phyloP scores from a whole-genome alignment of 1,140 invertebrate species.

The Saccostrea glomerata region DNA sequence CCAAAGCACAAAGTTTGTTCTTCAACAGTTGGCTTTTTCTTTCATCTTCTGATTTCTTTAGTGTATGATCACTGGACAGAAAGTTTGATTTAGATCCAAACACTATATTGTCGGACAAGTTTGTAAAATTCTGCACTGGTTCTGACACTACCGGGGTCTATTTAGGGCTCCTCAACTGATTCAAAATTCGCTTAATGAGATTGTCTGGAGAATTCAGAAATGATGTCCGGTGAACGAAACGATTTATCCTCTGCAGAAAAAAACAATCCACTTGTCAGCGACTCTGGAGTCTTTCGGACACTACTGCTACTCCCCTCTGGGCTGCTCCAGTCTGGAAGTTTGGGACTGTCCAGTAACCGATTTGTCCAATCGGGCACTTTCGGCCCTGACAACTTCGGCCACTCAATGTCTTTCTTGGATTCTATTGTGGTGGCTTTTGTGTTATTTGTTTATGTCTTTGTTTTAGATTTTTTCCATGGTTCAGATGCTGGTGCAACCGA shows the following conservation, averaged over 20 bases:
- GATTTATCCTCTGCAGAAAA: slow-evolving; percentile 11
- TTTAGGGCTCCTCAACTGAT: neutral
- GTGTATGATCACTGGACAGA: neutral
- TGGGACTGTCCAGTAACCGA: neutral
- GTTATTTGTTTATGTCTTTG: neutral
- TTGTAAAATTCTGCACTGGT: neutral
- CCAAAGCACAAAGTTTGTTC: neutral
- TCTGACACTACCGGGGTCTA: neutral
- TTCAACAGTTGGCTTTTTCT: neutral
- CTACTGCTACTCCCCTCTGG: neutral
- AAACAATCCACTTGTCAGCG: neutral
- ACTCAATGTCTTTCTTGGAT: neutral
- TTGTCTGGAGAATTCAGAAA: slow-evolving; percentile 12
- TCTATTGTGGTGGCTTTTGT: neutral
- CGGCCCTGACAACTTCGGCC: slow-evolving; percentile 2
- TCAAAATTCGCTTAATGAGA: neutral
- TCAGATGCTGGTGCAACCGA: neutral
- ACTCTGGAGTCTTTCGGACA: neutral
- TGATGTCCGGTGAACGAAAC: neutral
- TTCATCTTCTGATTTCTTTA: neutral
- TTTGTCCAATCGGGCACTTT: slow-evolving; percentile 38
- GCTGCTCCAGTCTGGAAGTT: neutral
- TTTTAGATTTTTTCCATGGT: neutral
- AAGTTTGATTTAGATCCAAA: slow-evolving; percentile 6
- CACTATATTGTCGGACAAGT: slow-evolving; percentile 15